phyloP scores from a whole-genome alignment of 2,113 vertebrate species.

The Perca fluviatilis region DNA sequence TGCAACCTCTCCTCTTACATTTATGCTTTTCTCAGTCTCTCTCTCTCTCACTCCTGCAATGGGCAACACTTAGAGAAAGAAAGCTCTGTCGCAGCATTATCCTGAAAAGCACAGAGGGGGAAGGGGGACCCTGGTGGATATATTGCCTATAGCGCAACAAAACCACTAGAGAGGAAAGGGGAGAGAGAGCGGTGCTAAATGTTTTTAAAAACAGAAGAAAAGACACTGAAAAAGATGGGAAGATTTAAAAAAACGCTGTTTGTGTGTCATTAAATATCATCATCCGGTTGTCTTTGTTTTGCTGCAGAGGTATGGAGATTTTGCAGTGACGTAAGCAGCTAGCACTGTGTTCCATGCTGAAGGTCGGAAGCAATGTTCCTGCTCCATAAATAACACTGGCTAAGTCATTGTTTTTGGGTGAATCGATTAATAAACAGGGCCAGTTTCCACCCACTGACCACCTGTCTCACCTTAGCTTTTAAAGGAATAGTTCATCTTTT shows the following conservation, averaged over 20 bases:
- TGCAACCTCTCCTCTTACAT: conserved; percentile 22
- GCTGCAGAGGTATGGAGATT: conserved; percentile 2
- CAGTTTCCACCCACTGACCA: conserved; percentile 50
- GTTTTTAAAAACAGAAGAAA: conserved; percentile 5
- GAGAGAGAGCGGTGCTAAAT: background rate
- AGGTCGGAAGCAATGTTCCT: conserved; percentile 17
- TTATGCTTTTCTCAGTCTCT: background rate
- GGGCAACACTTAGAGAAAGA: conserved; percentile 46
- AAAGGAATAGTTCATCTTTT: conserved; percentile 25
- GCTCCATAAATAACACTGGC: conserved; percentile 38
- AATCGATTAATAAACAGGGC: background rate
- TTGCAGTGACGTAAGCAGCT: conserved; percentile 12
- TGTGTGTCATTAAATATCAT: background rate
- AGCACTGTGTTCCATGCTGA: background rate
- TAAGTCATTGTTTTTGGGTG: conserved; percentile 31
- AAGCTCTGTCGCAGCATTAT: conserved; percentile 73
- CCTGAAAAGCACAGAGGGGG: conserved; percentile 68
- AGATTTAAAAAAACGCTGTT: background rate
- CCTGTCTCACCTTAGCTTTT: conserved; percentile 48
- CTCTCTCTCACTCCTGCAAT: conserved; percentile 20
- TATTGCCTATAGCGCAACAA: conserved; percentile 65
- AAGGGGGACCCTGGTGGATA: conserved; percentile 59
- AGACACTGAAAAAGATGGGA: background rate
- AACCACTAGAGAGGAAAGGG: conserved; percentile 40
- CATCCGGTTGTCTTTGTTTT: conserved; percentile 15